A percentile compares a stretch with the other conserved stretches of the same genome.
phyloP scores from a whole-genome alignment of 2,888 invertebrate genomes.

The Macropis europaea region DNA sequence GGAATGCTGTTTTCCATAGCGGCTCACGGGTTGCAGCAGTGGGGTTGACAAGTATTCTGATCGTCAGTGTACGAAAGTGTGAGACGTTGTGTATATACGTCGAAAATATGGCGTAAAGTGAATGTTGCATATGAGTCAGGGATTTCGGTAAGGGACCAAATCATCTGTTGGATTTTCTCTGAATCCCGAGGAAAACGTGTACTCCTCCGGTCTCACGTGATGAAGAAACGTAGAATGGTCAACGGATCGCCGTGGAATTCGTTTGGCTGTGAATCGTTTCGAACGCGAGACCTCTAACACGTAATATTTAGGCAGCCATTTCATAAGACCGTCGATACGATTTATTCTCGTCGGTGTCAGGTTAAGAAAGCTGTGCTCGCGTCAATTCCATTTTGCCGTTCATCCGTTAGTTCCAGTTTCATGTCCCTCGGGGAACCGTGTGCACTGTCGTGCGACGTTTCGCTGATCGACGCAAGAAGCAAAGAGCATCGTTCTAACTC shows the following conservation, averaged over 20 bases:
- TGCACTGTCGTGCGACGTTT: background rate
- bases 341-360: conserved; percentile 36
- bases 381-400: conserved; percentile 27
- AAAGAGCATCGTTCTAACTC: conserved; percentile 35
- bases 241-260: conserved; percentile 10
- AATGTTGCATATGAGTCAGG: conserved; percentile 76
- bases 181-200: background rate
- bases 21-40: no score
- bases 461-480: conserved; percentile 10
- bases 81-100: no score
- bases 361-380: conserved; percentile 18
- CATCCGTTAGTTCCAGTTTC: conserved; percentile 2
- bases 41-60: no score
- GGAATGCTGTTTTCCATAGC: no score
- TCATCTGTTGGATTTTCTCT: conserved; percentile 23
- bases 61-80: no score
- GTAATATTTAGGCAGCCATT: conserved; percentile 59
- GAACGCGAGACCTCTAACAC: conserved; percentile 53
- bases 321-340: conserved; percentile 41
- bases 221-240: conserved; percentile 10
- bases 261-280: conserved; percentile 7
- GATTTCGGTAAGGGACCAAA: conserved; percentile 68
- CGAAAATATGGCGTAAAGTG: conserved; percentile 73
- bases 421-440: background rate
- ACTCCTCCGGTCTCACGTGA: conserved; percentile 3